A percentile compares a stretch with the other conserved stretches of the same genome.
phyloP scores from a whole-genome alignment of 2,113 vertebrate species.

The Gnathonemus longibarbis region DNA sequence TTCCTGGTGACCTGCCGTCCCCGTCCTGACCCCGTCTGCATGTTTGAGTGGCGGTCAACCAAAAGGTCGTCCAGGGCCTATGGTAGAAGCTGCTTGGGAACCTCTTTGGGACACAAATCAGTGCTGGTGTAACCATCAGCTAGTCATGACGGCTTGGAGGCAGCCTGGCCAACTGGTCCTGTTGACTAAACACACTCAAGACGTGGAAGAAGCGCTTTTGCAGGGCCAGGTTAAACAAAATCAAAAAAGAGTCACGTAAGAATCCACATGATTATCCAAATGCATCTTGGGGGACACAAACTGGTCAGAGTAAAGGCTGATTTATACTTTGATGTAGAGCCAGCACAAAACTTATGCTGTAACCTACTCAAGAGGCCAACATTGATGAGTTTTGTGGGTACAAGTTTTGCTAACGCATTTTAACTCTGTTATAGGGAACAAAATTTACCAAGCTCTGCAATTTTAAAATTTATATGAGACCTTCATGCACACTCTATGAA shows the following conservation, averaged over 20 bases:
- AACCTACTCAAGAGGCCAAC: not conserved
- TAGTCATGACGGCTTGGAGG: not conserved
- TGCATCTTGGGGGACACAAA: not conserved
- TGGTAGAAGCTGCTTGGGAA: not conserved
- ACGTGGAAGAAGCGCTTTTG: not conserved
- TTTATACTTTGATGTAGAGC: not conserved
- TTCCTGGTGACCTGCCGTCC: not conserved
- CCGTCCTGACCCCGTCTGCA: not conserved
- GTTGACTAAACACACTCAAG: not conserved
- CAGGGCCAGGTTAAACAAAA: not conserved
- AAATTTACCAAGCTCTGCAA: not conserved
- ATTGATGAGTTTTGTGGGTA: not conserved
- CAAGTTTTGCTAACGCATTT: not conserved
- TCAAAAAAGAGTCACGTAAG: not conserved
- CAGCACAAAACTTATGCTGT: not conserved
- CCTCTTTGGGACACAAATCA: not conserved
- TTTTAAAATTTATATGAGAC: not conserved
- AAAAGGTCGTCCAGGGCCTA: not conserved
- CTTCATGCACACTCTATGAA: not conserved
- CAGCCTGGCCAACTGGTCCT: not conserved
- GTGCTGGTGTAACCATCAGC: not conserved
- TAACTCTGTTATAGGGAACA: not conserved
- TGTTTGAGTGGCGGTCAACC: not conserved
- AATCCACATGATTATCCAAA: not conserved
- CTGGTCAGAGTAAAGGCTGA: not conserved